A percentile compares a stretch with the other conserved stretches of the same genome.
These are phyloP conservation scores for Cranoglanis bouderius DNA, from an alignment of 2,113 vertebrate genomes.

Conservation along the genomic window DNA sequence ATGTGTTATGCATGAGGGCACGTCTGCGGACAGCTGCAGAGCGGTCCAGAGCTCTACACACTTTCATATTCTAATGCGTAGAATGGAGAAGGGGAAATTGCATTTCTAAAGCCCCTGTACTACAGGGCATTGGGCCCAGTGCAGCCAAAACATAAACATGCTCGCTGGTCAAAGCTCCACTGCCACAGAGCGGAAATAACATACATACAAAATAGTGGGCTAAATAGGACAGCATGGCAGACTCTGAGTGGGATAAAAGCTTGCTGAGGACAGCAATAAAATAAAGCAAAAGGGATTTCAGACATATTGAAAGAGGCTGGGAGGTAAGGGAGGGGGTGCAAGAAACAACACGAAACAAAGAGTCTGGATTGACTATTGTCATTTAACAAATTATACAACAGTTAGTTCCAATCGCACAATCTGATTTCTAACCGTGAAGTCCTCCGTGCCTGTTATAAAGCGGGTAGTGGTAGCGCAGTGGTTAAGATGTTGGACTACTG, in stretches of 20 bases:
- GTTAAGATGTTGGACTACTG: no score
- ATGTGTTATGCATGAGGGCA: slow-evolving; percentile 91
- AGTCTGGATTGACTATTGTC: background rate
- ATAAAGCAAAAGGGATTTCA: slow-evolving; percentile 74
- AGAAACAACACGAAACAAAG: background rate
- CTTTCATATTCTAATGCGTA: slow-evolving; percentile 99
- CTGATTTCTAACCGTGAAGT: no score
- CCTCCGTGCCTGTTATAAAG: no score
- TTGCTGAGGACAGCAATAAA: slow-evolving; percentile 97
- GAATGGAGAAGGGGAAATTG: slow-evolving; percentile 84
- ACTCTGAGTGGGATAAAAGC: slow-evolving; percentile 97
- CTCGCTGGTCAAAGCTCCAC: slow-evolving; percentile 84
- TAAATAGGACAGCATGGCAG: slow-evolving; percentile 64
- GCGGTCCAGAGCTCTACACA: slow-evolving; percentile 89
- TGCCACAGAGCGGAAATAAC: slow-evolving; percentile 67
- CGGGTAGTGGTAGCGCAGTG: no score
- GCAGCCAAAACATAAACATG: slow-evolving; percentile 84
- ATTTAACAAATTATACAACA: background rate
- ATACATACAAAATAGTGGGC: slow-evolving; percentile 67
- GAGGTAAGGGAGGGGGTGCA: background rate
- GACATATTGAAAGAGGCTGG: slow-evolving; percentile 48
- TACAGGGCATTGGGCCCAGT: slow-evolving; percentile 92
- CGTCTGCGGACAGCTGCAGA: slow-evolving; percentile 86
- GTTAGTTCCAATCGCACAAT: background rate
- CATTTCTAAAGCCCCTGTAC: slow-evolving; percentile 98